Base-by-base conservation (phyloP, 2,797 vertebrate species). In the Enteromius paludinosus region DNA sequence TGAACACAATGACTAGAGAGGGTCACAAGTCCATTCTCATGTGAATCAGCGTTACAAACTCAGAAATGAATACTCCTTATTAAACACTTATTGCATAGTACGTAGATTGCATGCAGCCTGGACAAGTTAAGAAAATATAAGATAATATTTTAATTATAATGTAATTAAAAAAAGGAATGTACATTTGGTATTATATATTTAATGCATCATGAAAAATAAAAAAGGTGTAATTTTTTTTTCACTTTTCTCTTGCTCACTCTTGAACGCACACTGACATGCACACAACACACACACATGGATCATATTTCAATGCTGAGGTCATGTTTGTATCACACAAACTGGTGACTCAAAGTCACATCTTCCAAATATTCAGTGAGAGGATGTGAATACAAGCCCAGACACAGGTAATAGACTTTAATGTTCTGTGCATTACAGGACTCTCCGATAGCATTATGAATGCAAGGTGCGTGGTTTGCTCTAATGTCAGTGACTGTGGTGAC, bases 401-500 rank as follows among this genome's bases (percentile, higher is more conserved):
- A 66, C 61, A 38, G 47, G 79, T 64, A 80, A 75, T 82, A 75
- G 33, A 56, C 17, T 35, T 38, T 66, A 68, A 82, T 66, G 25
- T 72, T 28, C 28, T 41, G 15, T 33, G 54, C 68, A 47, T 81
- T 73, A 52, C 38, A 68, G 59, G 33, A 72, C 30, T 35, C 59
- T 59, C 45, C 47, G 38, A 73, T 78, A 25, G 59, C 54, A 79
- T 82, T 76, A 30, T 76, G 61, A 78, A 62, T 65, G 62, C 56
- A 85, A 66, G 33, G 71, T 83, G 70, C 76, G 14, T 70, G 64
- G 74, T 75, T 68, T 66, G 35, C 23, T 74, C 52, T 74, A 68
- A 59, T 43, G 54, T 81, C 78, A 75, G 76, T 88, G 84, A 90
- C 88, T 88, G 78, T 89, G 77, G 49, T 93, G 88, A 93, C 90